Evolutionary conservation across 53 echinoderm and acorn worm genomes (phyloP).

Genomic region (Paelopatides confundens): DNA sequence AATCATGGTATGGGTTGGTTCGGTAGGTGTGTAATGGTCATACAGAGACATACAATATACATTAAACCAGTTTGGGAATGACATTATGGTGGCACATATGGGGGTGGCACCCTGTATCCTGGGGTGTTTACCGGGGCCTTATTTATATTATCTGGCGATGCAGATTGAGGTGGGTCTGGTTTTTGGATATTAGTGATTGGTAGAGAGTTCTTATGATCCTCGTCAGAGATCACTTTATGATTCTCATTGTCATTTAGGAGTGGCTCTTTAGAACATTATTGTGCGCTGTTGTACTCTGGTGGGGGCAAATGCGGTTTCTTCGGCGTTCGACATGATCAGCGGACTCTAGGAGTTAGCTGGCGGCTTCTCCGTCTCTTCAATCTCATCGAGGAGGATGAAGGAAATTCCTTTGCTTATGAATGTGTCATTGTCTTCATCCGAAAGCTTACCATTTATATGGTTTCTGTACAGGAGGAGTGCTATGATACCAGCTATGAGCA

Average conservation of each 20-base stretch:
- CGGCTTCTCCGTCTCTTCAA: slow-evolving; percentile 93
- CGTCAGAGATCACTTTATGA: slow-evolving; percentile 50
- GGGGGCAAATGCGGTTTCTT: slow-evolving; percentile 97
- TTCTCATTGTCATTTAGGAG: slow-evolving; percentile 72
- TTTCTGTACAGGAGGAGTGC: slow-evolving; percentile 70
- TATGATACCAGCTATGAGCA: slow-evolving; percentile 87
- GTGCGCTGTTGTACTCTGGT: slow-evolving; percentile 81
- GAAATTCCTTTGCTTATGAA: slow-evolving; percentile 99
- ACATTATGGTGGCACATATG: slow-evolving; percentile 86
- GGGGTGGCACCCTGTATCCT: slow-evolving; percentile 91
- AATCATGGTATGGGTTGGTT: neutral
- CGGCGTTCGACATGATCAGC: slow-evolving; percentile 91
- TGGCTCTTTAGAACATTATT: slow-evolving; percentile 82
- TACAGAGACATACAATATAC: neutral
- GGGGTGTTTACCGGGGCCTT: slow-evolving; percentile 83
- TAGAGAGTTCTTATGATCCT: slow-evolving; percentile 76
- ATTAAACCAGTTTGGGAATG: neutral
- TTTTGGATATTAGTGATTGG: slow-evolving; percentile 95
- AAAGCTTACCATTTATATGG: slow-evolving; percentile 95
- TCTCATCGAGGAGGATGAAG: slow-evolving; percentile 93
- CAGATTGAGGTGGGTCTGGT: slow-evolving; percentile 87
- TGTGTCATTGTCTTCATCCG: slow-evolving; percentile 97
- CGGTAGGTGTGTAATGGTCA: neutral
- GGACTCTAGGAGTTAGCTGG: slow-evolving; percentile 81
- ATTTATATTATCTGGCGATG: slow-evolving; percentile 89